Evolutionary conservation across 2,797 vertebrate species (phyloP).

Genomic region (Ispidina picta): DNA sequence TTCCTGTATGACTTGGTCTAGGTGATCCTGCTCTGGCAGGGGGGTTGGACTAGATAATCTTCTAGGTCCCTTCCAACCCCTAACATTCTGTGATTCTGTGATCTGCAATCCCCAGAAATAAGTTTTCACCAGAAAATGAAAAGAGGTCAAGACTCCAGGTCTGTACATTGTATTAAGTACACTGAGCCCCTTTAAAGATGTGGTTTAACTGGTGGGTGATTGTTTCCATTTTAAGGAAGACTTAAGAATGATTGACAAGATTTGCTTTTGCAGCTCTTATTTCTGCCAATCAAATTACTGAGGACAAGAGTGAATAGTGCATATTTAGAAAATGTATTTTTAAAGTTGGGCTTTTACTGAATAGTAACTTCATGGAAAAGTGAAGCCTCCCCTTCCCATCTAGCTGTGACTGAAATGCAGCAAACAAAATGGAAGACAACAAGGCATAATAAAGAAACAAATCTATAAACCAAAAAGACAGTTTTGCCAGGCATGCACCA

Average conservation of each 20-base stretch:
- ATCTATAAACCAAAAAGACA: background rate
- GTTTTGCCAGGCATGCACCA: background rate
- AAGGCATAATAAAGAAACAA: background rate
- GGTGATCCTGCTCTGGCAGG: too few species aligned
- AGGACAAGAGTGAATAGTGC: conserved; percentile 26
- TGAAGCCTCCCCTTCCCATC: background rate
- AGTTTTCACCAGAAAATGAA: background rate
- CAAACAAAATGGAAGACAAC: background rate
- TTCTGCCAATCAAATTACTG: conserved; percentile 39
- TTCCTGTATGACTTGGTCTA: too few species aligned
- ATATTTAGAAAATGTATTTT: conserved; percentile 67
- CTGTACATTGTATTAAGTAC: background rate
- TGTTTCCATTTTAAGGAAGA: conserved; percentile 26
- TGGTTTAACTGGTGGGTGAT: conserved; percentile 4
- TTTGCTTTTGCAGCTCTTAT: conserved; percentile 17
- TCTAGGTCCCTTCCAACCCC: too few species aligned
- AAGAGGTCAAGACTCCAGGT: background rate
- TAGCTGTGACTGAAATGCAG: background rate
- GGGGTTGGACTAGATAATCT: too few species aligned
- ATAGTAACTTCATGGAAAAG: conserved; percentile 22
- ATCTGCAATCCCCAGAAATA: background rate
- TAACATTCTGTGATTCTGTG: too few species aligned
- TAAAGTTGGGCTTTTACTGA: conserved; percentile 32
- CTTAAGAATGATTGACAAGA: conserved; percentile 47
- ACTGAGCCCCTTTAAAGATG: background rate